Evolutionary conservation across 2,888 invertebrate species (phyloP).

Genomic region (Incurvaria masculella): DNA sequence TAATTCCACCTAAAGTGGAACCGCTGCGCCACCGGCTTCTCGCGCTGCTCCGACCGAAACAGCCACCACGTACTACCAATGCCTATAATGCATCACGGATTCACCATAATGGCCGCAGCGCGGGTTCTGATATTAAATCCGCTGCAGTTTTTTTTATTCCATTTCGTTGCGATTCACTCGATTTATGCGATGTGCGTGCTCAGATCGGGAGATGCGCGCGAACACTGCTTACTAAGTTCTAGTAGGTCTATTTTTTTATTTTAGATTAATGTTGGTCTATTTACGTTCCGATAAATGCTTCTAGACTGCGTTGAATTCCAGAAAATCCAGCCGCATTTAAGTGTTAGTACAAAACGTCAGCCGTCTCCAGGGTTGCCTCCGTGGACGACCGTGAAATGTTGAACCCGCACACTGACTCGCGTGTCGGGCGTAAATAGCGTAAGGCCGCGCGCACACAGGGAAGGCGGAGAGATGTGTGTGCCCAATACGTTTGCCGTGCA

Average conservation of each 20-base stretch:
- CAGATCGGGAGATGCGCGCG: too few relatives aligned
- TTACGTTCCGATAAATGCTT: too few relatives aligned
- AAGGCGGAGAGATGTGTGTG: conserved; percentile 31
- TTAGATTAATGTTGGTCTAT: too few relatives aligned
- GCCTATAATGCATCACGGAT: background rate
- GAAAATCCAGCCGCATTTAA: too few relatives aligned
- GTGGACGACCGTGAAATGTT: conserved; percentile 46
- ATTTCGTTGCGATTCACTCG: background rate
- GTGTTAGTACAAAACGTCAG: too few relatives aligned
- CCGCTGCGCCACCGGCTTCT: background rate
- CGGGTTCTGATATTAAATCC: background rate
- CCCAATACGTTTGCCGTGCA: conserved; percentile 47
- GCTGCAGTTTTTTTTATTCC: background rate
- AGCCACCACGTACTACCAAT: background rate
- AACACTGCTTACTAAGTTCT: too few relatives aligned
- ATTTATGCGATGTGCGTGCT: background rate
- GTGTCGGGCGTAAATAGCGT: conserved; percentile 23
- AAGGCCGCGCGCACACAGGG: conserved; percentile 21
- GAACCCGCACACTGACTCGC: conserved; percentile 23
- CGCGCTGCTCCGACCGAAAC: background rate
- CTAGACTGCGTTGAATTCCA: too few relatives aligned
- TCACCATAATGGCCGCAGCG: background rate
- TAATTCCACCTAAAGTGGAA: background rate
- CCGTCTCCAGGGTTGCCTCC: conserved; percentile 4
- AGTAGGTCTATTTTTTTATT: too few relatives aligned